Base-by-base conservation (phyloP, 2,888 invertebrate genomes). In the Lycophotia porphyrea region DNA sequence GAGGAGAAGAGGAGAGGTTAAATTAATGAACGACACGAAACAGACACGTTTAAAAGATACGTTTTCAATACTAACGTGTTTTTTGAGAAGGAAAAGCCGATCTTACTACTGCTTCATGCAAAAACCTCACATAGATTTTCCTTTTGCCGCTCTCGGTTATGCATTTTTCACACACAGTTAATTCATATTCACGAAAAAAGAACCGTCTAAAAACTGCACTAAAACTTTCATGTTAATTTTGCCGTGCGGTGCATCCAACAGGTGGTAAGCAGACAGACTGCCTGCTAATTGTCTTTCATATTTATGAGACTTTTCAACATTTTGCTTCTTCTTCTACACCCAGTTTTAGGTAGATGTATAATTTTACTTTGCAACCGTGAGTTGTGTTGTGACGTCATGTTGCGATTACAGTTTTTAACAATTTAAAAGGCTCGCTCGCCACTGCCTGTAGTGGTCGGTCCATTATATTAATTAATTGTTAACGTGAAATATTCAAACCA, bases 231-330 rank as follows among this genome's bases (percentile, higher is more conserved):
- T 71, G 58, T 72, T 75, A 70, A 84, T 71, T 75, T 52, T 15
- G 13, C 44, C 15, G 49, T 68, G 42, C 27, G 21, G 68, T 58
- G 69, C 44, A 74, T 76, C 87, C 93, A 93, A 93, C 94, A 94
- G 93, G 94, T 94, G 92, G 86, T 84, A 61, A 83, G 83, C 87
- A 90, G 88, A 86, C 88, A 81, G 88, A 86, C 85, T 80, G 82
- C 83, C 71, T 74, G 68, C 80, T 93, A 92, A 93, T 93, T 93
- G 92, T 90, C 90, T 90, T 92, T 92, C 90, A 92, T 92, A 94
- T 94, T 93, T 94, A 93, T 92, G 93, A 92, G 91, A 86, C 80
- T 87, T 81, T 82, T 83, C 85, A 64, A 63, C 71, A 90, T 91
- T 91, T 89, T 89, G 84, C 84, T 86, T 74, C 78, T 63, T 78